Evolutionary conservation across 2,888 invertebrate genomes (phyloP), one percentile per base, ranked within the genome.

Genomic region (Drosophila parthenogenetica): DNA sequence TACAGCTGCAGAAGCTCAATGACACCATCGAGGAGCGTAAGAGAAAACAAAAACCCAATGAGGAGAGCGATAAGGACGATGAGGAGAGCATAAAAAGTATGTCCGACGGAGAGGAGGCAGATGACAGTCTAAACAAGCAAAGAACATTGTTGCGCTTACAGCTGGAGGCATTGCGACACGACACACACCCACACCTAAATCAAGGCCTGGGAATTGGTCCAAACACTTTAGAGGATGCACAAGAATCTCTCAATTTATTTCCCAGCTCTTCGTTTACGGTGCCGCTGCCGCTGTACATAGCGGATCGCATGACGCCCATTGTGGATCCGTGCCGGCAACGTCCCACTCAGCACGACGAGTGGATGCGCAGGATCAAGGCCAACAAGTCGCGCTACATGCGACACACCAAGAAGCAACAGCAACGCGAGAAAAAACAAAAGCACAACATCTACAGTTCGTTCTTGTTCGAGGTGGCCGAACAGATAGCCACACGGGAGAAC

Each of bases 401-500:
- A 0, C n/a, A 42, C 0, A 57, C 58, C 0, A 39, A 39, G 2
- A 19, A 14, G 0, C 72, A 70, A 37, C 79, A 68, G 53, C 77
- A 73, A 7, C 73, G 70, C 0, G 72, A 74, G 4, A 49, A 61
- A 19, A 83, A 86, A 5, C 49, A 58, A 0, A 2, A 45, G 5
- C 13, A 49, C 0, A 29, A 53, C 0, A 14, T 83, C 0, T 55
- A 86, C 40, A 51, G 74, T 37, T 5, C 0, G 0, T 29, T 55
- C 19, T 5, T 83, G 2, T 88, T 43, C 11, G 70, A 83, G 0
- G 19, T 69, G 43, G 89, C 83, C 2, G 87, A 83, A 50, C 72
- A 68, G 1, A 87, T 83, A 22, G 83, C 74, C 25, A 39, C 22
- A 3, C 73, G 77, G 50, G 84, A 83, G 1, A 80, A 83, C 70